Conservation (phyloP, 1,140 invertebrate genomes). For the Cryptotermes secundus region DNA sequence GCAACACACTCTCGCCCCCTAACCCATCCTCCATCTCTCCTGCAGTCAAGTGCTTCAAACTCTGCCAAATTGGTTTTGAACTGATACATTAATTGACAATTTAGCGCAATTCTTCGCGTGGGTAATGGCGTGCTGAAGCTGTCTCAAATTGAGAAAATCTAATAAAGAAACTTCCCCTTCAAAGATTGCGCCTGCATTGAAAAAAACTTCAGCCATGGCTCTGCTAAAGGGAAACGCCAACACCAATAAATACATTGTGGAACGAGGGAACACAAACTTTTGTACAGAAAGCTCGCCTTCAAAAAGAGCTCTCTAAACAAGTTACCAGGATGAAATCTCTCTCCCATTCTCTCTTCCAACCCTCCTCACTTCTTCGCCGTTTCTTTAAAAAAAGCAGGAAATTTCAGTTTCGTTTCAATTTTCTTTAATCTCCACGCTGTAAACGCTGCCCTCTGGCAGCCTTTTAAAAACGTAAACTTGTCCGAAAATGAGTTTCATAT, state of each 20-base stretch:
- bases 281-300: conserved; percentile 7
- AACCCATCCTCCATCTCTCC: conserved; percentile 21
- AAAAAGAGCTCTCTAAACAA: conserved; percentile 34
- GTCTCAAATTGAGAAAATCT: conserved; percentile 39
- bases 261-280: background rate
- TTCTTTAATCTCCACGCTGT: conserved; percentile 37
- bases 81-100: conserved; percentile 36
- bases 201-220: conserved; percentile 24
- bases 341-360: conserved; percentile 34
- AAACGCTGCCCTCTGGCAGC: conserved; percentile 37
- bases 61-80: conserved; percentile 39
- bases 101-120: conserved; percentile 35
- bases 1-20: background rate
- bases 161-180: conserved; percentile 36
- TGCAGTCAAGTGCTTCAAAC: conserved; percentile 34
- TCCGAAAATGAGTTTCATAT: conserved; percentile 39
- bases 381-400: conserved; percentile 37
- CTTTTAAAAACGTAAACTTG: conserved; percentile 38
- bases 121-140: conserved; percentile 36
- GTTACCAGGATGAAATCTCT: conserved; percentile 37
- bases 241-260: conserved; percentile 23
- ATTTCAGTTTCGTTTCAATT: conserved; percentile 38
- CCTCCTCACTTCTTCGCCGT: conserved; percentile 24
- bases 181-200: conserved; percentile 33
- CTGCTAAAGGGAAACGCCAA: conserved; percentile 25